Conservation (phyloP, 2,888 invertebrate species). For the Drosophila pseudotakahashii region DNA sequence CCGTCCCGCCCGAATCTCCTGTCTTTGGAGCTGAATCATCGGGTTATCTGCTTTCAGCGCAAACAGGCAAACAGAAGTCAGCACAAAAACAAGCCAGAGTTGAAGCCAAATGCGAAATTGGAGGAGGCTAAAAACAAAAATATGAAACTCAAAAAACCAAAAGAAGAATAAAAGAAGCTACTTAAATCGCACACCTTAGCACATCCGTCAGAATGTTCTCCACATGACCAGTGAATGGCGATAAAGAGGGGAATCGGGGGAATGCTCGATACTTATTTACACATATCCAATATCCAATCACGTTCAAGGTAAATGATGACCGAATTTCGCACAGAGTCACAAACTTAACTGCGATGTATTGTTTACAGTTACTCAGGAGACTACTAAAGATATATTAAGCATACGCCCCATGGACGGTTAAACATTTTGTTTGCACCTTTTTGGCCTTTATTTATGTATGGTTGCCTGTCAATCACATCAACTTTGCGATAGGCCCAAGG, state of each 20-base stretch:
- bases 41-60: slow-evolving; percentile 39
- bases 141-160: not conserved
- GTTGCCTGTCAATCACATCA: slow-evolving; percentile 18
- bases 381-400: slow-evolving; percentile 16
- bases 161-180: slow-evolving; percentile 3
- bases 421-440: slow-evolving; percentile 19
- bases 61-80: slow-evolving; percentile 53
- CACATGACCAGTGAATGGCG: slow-evolving; percentile 49
- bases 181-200: slow-evolving; percentile 49
- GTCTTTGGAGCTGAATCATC: slow-evolving; percentile 56
- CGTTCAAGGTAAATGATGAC: slow-evolving; percentile 77
- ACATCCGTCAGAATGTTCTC: slow-evolving; percentile 36
- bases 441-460: slow-evolving; percentile 14
- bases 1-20: slow-evolving; percentile 20
- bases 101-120: slow-evolving; percentile 48
- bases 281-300: slow-evolving; percentile 69
- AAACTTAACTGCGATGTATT: slow-evolving; percentile 6
- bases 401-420: slow-evolving; percentile 25
- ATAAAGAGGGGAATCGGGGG: slow-evolving; percentile 5
- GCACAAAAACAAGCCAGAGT: slow-evolving; percentile 38
- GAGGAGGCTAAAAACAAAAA: slow-evolving; percentile 33
- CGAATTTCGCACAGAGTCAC: slow-evolving; percentile 10
- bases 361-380: slow-evolving; percentile 17
- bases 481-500: slow-evolving; percentile 22
- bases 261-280: slow-evolving; percentile 22